Base-by-base conservation (phyloP, 2,113 vertebrate genomes). In the Vidua chalybeata region DNA sequence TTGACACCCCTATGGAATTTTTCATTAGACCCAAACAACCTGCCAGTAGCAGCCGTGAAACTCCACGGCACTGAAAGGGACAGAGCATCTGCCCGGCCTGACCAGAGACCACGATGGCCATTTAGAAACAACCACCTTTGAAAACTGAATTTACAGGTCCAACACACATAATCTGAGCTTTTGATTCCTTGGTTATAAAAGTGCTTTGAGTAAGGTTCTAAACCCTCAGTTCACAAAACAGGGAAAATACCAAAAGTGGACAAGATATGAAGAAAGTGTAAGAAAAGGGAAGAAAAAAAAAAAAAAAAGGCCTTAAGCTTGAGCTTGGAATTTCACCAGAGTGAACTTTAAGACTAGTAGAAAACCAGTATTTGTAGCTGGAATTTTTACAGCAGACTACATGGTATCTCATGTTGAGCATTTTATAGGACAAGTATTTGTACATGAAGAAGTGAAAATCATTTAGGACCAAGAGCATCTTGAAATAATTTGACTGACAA, bases 401-500 rank as follows among this genome's bases (percentile, higher is more conserved):
- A 62, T 66, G 59, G 39, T 80, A 61, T 55, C 66, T 87, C 13
- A 39, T 4, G 19, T 39, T 23, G 49, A 92, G 92, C 92, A 22
- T 52, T 84, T 91, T 20, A 82, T 19, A 89, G 83, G 73, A 90
- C 67, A 94, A 66, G 37, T 79, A 74, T 52, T 39, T 12, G 6
- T 55, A 95, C 49, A 35, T 16, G 28, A 85, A 87, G 30, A 85
- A 90, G 37, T 61, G 55, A 89, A 94, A 96, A 94, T 28, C 82
- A 35, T 55, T 84, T 45, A 94, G 83, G 77, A 88, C 49, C 91
- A 93, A 94, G 37, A 90, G 80, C 73, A 83, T 94, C 89, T 94
- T 78, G 95, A 94, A 96, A 85, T 55, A 95, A 85, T 79, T 49
- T 83, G 84, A 91, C 56, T 63, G 84, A 96, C 94, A 91, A 48